Conservation (phyloP, 2,113 vertebrate species). For the Callipepla californica region DNA sequence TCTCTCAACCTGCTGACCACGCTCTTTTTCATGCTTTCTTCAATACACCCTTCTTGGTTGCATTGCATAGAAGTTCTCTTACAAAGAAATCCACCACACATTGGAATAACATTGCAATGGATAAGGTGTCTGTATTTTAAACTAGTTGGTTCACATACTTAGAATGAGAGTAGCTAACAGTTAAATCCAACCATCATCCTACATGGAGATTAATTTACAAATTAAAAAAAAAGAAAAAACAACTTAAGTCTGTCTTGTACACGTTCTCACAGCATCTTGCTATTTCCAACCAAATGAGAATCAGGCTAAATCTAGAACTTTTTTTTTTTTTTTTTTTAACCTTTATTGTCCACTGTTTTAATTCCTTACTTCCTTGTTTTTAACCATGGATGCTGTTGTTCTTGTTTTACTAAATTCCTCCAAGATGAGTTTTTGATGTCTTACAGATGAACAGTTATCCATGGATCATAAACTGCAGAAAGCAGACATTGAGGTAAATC, state of each 20-base stretch:
- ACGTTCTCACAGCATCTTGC: background rate
- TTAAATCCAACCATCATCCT: background rate
- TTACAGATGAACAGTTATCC: background rate
- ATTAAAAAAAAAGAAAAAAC: background rate
- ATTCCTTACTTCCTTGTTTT: background rate
- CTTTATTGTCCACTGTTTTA: background rate
- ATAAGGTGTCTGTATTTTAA: background rate
- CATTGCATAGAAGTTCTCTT: background rate
- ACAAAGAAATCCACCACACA: background rate
- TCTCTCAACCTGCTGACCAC: no score
- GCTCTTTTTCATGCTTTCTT: no score
- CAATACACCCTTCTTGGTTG: background rate
- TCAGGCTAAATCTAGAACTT: background rate
- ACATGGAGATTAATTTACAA: background rate
- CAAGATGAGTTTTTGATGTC: background rate
- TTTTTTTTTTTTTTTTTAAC: background rate
- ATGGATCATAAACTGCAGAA: background rate
- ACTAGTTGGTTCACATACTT: background rate
- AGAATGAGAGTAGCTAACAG: background rate
- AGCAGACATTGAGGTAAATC: background rate
- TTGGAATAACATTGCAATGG: background rate
- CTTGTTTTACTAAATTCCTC: background rate
- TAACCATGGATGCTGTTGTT: background rate
- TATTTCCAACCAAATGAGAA: background rate
- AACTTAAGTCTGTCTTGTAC: background rate